Evolutionary conservation across 1,140 invertebrate genomes (phyloP).

Genomic region (Lepidurus couesii): DNA sequence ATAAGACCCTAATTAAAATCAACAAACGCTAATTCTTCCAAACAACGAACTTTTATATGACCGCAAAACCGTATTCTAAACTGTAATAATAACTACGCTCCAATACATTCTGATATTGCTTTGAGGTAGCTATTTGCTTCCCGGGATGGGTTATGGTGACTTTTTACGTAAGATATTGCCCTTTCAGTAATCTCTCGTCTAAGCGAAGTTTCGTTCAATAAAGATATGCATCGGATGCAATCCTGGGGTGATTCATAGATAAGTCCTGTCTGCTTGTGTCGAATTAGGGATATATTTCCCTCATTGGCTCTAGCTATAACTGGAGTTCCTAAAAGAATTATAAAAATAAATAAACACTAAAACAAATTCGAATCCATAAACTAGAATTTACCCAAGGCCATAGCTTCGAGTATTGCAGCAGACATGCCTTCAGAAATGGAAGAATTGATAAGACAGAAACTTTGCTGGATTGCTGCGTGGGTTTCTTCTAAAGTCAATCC

Average conservation of each 20-base stretch:
- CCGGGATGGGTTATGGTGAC: background rate
- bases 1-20: background rate
- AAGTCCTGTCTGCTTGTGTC: background rate
- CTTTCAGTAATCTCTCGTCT: background rate
- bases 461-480: background rate
- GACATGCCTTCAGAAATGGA: background rate
- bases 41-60: background rate
- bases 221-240: background rate
- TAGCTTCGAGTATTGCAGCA: conserved; percentile 1
- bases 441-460: background rate
- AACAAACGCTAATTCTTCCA: background rate
- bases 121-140: background rate
- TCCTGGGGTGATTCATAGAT: background rate
- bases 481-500: background rate
- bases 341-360: background rate
- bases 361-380: background rate
- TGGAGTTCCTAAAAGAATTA: background rate
- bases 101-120: background rate
- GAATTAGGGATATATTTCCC: background rate
- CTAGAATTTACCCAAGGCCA: background rate
- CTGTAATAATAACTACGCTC: background rate
- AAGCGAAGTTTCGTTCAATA: background rate
- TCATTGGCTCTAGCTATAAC: background rate
- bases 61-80: background rate
- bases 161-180: background rate